A percentile compares a stretch with the other conserved stretches of the same genome.
Evolutionary conservation across 2,797 vertebrate genomes (phyloP).

Genomic region (Myoxocephalus aenaeus): DNA sequence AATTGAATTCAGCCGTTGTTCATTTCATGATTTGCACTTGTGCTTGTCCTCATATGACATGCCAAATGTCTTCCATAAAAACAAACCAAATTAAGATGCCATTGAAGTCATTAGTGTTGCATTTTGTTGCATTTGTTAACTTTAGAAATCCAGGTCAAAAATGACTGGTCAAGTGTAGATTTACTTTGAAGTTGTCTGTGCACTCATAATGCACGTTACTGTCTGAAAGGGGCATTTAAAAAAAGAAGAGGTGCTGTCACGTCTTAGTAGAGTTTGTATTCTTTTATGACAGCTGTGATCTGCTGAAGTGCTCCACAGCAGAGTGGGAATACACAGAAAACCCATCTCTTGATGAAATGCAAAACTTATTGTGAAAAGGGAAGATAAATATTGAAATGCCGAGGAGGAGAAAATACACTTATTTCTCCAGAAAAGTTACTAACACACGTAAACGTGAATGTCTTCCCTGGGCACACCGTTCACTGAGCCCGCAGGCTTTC

Average conservation of each 20-base stretch:
- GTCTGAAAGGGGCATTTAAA: neutral
- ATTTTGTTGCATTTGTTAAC: neutral
- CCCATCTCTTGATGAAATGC: constrained; percentile 11
- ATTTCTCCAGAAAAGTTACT: neutral
- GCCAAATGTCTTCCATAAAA: neutral
- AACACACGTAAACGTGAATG: constrained; percentile 23
- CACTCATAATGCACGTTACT: neutral
- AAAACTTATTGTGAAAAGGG: neutral
- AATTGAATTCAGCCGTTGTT: neutral
- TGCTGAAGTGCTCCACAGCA: neutral
- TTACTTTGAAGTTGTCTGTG: neutral
- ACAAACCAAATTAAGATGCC: too few relatives aligned
- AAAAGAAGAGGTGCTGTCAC: neutral
- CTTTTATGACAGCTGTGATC: constrained; percentile 1
- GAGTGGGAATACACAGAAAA: constrained; percentile 20
- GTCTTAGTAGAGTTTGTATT: constrained; percentile 3
- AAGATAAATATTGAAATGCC: constrained; percentile 8
- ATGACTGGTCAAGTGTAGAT: neutral
- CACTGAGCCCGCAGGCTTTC: constrained; percentile 49
- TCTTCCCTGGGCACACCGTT: constrained; percentile 49
- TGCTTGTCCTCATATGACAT: neutral
- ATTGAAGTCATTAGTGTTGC: neutral
- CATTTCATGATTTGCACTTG: neutral
- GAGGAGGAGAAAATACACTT: neutral
- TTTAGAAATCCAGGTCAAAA: neutral